Evolutionary conservation across 2,797 vertebrate genomes (phyloP).

Genomic region (Halcyon badia): DNA sequence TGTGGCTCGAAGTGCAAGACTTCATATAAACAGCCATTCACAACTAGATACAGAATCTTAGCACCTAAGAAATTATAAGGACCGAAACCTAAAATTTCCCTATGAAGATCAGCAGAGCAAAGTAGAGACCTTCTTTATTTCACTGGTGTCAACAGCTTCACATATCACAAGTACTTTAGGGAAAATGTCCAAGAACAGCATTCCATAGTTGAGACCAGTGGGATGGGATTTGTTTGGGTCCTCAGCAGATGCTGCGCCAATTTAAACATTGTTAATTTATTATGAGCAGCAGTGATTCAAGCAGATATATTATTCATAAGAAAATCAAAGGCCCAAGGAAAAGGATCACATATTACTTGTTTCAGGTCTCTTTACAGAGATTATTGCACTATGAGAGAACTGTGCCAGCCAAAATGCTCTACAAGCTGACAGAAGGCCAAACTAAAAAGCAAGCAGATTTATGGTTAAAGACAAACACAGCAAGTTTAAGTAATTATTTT

Average conservation of each 20-base stretch:
- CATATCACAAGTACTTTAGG: background rate
- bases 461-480: background rate
- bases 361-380: background rate
- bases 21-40: background rate
- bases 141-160: background rate
- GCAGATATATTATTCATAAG: constrained; percentile 44
- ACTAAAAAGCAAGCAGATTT: background rate
- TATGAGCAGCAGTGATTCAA: constrained; percentile 49
- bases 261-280: constrained; percentile 64
- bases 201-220: background rate
- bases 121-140: background rate
- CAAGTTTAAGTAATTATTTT: background rate
- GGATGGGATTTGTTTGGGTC: constrained; percentile 43
- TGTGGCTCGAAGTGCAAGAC: background rate
- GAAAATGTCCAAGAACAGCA: constrained; percentile 41
- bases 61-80: fast-evolving
- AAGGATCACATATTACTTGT: background rate
- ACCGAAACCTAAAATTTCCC: background rate
- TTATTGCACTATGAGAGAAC: background rate
- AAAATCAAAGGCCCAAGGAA: constrained; percentile 30
- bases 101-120: fast-evolving
- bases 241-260: background rate
- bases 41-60: background rate
- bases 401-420: background rate
- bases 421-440: background rate